Conservation (phyloP, 2,888 invertebrate genomes). For the Leistus spinibarbis region DNA sequence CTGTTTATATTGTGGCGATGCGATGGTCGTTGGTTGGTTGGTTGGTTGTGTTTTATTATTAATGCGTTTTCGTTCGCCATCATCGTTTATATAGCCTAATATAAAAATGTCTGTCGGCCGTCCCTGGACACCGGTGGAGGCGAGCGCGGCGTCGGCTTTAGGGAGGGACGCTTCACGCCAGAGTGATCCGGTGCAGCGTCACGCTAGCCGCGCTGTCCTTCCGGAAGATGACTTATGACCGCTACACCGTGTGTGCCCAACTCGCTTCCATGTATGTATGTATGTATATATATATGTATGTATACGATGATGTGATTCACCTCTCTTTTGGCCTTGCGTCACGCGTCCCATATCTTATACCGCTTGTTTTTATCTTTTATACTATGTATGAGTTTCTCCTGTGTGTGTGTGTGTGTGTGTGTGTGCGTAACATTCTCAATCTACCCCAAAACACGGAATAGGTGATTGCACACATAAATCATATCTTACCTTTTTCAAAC, state of each 20-base stretch:
- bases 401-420: neutral
- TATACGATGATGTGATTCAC: constrained; percentile 1
- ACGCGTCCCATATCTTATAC: constrained; percentile 12
- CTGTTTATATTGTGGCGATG: no score
- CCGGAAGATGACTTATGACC: constrained; percentile 26
- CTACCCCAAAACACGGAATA: neutral
- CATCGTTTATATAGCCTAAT: neutral
- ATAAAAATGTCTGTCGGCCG: neutral
- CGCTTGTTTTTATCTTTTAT: neutral
- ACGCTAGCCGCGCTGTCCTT: constrained; percentile 14
- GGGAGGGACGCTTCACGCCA: constrained; percentile 8
- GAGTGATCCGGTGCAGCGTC: constrained; percentile 9
- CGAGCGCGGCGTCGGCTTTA: neutral
- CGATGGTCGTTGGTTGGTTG: neutral
- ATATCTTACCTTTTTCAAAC: neutral
- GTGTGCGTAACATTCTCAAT: neutral
- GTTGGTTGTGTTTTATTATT: neutral
- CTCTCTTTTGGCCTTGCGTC: neutral
- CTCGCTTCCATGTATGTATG: neutral
- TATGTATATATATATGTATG: neutral
- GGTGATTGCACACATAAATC: neutral
- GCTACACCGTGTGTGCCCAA: neutral
- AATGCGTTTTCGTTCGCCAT: neutral
- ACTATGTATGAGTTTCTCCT: no score
- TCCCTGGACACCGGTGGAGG: neutral